Percentiles rank a stretch among this genome's conserved stretches.
Evolutionary conservation across 1,140 invertebrate species (phyloP).

Genomic region (Hylaeus anthracinus): DNA sequence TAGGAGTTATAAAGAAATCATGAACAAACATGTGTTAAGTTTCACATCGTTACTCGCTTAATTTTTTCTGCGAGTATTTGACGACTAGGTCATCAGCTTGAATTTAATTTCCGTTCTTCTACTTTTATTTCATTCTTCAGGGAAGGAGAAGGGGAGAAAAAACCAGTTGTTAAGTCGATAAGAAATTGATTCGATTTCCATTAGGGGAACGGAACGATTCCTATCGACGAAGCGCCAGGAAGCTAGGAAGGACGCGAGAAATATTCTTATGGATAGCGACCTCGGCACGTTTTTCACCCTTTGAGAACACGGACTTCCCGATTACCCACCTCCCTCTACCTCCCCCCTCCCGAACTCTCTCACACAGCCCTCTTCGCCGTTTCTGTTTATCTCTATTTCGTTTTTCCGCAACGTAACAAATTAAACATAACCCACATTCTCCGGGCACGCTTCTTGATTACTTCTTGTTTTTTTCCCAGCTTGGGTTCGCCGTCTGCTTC

Average conservation of each 20-base stretch:
- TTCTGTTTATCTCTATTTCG: slow-evolving; percentile 46
- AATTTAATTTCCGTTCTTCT: slow-evolving; percentile 1
- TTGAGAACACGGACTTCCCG: slow-evolving; percentile 56
- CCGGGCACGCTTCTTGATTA: slow-evolving; percentile 65
- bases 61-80: slow-evolving; percentile 32
- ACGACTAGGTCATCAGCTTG: neutral
- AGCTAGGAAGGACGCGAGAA: slow-evolving; percentile 30
- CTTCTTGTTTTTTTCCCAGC: slow-evolving; percentile 61
- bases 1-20: too few species aligned
- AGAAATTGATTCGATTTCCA: slow-evolving; percentile 34
- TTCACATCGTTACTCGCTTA: slow-evolving; percentile 16
- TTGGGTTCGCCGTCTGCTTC: slow-evolving; percentile 59
- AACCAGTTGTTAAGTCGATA: slow-evolving; percentile 33
- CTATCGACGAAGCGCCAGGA: neutral
- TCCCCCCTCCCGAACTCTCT: slow-evolving; percentile 33
- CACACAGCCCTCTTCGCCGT: neutral
- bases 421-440: slow-evolving; percentile 66
- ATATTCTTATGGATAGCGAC: slow-evolving; percentile 53
- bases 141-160: neutral
- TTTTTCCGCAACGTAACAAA: slow-evolving; percentile 61
- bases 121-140: slow-evolving; percentile 24
- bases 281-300: slow-evolving; percentile 47
- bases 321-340: slow-evolving; percentile 55
- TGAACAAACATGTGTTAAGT: too few species aligned
- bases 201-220: slow-evolving; percentile 28